phyloP scores from a whole-genome alignment of 2,888 invertebrate species.

The Clostera curtula region DNA sequence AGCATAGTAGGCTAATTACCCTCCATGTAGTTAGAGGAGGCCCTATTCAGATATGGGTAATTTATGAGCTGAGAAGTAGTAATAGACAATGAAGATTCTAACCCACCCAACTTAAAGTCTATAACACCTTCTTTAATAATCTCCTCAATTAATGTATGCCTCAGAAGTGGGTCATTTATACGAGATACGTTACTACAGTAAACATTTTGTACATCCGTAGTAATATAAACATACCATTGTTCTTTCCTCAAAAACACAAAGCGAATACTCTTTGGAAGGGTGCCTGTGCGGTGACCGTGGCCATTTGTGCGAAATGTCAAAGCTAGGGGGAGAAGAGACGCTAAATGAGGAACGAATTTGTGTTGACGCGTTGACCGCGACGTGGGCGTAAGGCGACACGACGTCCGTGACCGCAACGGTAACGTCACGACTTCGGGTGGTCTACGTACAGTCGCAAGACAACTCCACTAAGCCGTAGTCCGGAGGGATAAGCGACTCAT shows the following conservation, averaged over 20 bases:
- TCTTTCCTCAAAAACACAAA: constrained; percentile 16
- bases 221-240: too few relatives aligned
- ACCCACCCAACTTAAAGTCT: too few relatives aligned
- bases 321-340: constrained; percentile 47
- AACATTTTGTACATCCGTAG: too few relatives aligned
- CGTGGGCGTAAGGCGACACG: constrained; percentile 11
- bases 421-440: constrained; percentile 35
- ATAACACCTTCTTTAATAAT: too few relatives aligned
- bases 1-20: too few relatives aligned
- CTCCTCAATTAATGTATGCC: too few relatives aligned
- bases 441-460: constrained; percentile 47
- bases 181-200: too few relatives aligned
- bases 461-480: constrained; percentile 63
- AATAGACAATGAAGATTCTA: too few relatives aligned
- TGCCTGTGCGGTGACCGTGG: constrained; percentile 50
- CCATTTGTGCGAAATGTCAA: constrained; percentile 63
- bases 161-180: too few relatives aligned
- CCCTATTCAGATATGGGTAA: too few relatives aligned
- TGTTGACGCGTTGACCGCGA: constrained; percentile 55
- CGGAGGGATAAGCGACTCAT: constrained; percentile 68
- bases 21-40: too few relatives aligned
- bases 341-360: constrained; percentile 46
- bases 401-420: constrained; percentile 2
- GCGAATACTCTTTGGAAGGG: constrained; percentile 38
- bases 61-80: too few relatives aligned